Conservation (phyloP, 2,888 invertebrate species). For the Epirrhoe tristata region DNA sequence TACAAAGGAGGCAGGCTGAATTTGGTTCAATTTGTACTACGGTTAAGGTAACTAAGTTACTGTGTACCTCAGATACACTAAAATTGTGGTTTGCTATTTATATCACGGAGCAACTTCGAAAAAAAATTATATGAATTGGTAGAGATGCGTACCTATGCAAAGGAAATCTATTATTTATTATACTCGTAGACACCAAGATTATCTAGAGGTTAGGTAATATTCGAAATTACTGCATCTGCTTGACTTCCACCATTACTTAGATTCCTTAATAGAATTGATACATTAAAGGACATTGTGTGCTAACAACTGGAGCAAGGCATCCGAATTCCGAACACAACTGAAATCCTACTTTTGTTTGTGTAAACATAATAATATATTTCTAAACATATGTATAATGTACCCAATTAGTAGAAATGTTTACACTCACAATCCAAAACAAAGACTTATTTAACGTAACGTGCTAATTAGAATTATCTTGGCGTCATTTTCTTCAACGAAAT, state of each 20-base stretch:
- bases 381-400: too few relatives aligned
- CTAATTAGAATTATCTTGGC: slow-evolving; percentile 22
- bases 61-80: slow-evolving; percentile 2
- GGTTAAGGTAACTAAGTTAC: slow-evolving; percentile 8
- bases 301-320: too few relatives aligned
- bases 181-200: too few relatives aligned
- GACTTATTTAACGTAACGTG: slow-evolving; percentile 14
- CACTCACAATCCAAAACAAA: slow-evolving; percentile 17
- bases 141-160: background rate
- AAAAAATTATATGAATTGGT: background rate
- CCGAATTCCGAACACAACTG: too few relatives aligned
- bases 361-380: too few relatives aligned
- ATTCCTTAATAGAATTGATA: too few relatives aligned
- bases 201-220: too few relatives aligned
- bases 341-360: too few relatives aligned
- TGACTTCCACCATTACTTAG: too few relatives aligned
- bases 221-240: too few relatives aligned
- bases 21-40: slow-evolving; percentile 12
- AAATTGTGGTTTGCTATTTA: background rate
- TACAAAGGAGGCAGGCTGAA: slow-evolving; percentile 24
- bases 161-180: too few relatives aligned
- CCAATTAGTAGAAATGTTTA: slow-evolving; percentile 3
- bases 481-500: slow-evolving; percentile 25
- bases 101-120: background rate
- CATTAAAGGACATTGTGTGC: too few relatives aligned